Evolutionary conservation across 2,113 vertebrate genomes (phyloP).

Genomic region (Eolophus roseicapilla): DNA sequence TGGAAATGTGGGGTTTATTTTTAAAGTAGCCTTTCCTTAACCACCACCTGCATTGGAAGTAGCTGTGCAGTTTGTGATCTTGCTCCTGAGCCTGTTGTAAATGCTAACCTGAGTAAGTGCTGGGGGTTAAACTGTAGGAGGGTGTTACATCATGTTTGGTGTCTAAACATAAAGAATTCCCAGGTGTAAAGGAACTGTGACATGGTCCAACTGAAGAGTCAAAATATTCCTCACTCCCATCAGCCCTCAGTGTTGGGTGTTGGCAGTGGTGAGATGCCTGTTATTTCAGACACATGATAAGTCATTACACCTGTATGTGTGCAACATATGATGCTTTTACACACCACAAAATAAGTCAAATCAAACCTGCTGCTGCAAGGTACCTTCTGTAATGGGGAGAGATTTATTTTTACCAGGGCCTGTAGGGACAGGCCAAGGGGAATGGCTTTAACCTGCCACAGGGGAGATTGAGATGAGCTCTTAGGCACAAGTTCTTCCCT

Average conservation of each 20-base stretch:
- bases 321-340: not conserved
- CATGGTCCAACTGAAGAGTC: too few relatives aligned
- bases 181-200: not conserved
- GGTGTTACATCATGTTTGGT: not conserved
- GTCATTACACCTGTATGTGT: not conserved
- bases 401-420: not conserved
- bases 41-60: too few relatives aligned
- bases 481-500: not conserved
- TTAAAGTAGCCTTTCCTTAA: not conserved
- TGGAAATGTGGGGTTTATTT: not conserved
- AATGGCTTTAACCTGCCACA: not conserved
- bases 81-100: not conserved
- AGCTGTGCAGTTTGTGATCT: not conserved
- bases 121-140: not conserved
- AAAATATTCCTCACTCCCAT: not conserved
- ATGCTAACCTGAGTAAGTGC: not conserved
- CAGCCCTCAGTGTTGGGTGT: not conserved
- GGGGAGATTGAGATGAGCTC: not conserved
- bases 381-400: not conserved
- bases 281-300: not conserved
- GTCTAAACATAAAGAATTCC: not conserved
- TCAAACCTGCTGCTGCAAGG: not conserved
- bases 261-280: not conserved
- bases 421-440: not conserved
- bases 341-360: not conserved